Evolutionary conservation across 2,797 vertebrate species (phyloP), one percentile per base, ranked within the genome.

Genomic region (Poliocrania exsul): DNA sequence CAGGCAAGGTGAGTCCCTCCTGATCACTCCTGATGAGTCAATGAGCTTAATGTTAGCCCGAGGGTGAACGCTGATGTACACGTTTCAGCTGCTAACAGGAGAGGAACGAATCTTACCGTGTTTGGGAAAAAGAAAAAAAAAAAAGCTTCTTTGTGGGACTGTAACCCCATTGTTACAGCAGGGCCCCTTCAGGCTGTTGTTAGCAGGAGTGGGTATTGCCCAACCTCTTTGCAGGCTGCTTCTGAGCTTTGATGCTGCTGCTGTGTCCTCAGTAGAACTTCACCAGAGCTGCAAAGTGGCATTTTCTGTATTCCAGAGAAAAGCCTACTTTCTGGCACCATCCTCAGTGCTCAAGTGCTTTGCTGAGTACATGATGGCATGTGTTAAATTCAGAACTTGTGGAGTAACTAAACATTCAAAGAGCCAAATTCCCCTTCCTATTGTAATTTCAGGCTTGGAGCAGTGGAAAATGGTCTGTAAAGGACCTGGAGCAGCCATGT

Each of bases 1-100:
- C 91, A 96, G 89, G 31, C 82, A 88, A 91, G 91, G 93, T 95
- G 82, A 95, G 47, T 44, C 69, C 72, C 75, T 95, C 65, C 94
- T 69, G 61, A 93, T 88, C 37, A 0, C 72, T 71, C 28, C 57
- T 11, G 0, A 16, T 90, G 95, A 94, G 82, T 94, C 95, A 93
- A 47, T 18, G 82, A 93, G 82, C 69, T 79, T 6, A 53, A 23
- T 8, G 44, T 13, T 53, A 79, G 91, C 94, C 95, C 8, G 6
- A 67, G 91, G 90, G 40, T 47, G 77, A 81, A 38, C 7, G 20
- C 73, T 84, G 64, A 21, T 23, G 65, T 6, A 54, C 69, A 18
- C 7, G 1, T 37, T 35, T 38, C n/a, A 11, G 60, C 19, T 50
- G 79, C 62, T 69, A 72, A 61, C 42, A 86, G 65, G n/a, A 87